Base-by-base conservation (phyloP, 2,113 vertebrate genomes). In the Ardeotis arabs region DNA sequence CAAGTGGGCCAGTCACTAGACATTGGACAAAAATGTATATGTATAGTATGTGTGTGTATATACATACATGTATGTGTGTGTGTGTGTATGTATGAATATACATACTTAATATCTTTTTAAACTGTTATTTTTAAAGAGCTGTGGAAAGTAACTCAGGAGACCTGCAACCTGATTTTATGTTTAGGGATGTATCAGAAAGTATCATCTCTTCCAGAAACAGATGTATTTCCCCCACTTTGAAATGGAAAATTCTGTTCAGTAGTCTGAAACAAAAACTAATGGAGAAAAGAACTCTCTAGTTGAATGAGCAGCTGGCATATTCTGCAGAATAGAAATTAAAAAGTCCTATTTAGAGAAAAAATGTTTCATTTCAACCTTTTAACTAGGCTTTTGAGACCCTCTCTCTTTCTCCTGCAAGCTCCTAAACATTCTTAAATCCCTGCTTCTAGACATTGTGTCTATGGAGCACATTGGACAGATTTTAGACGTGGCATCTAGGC, bases 1-100 rank as follows among this genome's bases (percentile, higher is more conserved):
- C 9, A 83, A 37, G 33, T 39, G 15, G 17, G 52, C n/a, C 18
- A 41, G 28, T 62, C 14, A 37, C 19, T 55, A 24, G 27, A 50
- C 5, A 15, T n/a, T n/a, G 58, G 24, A 33, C 35, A 80, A 66
- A 96, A 84, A 24, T 33, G 0, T 62, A 41, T 74, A 18, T 8
- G 2, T 63, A 27, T 15, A 22, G 8, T 27, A 33, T 25, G 2
- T 59, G 28, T 60, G 12, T 45, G 4, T 50, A 19, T 44, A 60
- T 33, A 23, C 4, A 45, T 22, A 31, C 1, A 0, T 29, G 8
- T 60, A 3, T 37, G 35, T 56, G 3, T 37, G 3, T 37, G 33
- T 66, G 4, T 80, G 6, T 49, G 35, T 49, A 23, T 79, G 10
- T 72, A 35, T 68, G 35, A 33, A 58, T 49, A 47, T 53, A 47